These are phyloP conservation scores for Leucoraja erinaceus DNA, from an alignment of 2,113 vertebrate genomes.

Conservation along the genomic window DNA sequence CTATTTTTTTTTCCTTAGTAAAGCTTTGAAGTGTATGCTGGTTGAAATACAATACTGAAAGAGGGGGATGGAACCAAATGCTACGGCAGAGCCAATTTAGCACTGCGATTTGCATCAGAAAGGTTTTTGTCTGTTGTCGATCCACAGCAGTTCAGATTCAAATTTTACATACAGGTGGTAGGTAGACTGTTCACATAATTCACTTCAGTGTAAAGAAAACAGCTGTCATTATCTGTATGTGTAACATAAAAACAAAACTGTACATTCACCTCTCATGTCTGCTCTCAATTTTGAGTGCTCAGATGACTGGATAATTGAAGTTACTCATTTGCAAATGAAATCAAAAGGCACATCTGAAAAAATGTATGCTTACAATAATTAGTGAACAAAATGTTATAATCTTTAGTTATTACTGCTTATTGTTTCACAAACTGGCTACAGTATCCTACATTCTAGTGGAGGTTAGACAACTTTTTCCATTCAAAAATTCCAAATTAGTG, in stretches of 20 bases:
- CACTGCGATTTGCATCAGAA: conserved; percentile 34
- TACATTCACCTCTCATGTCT: conserved; percentile 77
- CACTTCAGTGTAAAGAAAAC: conserved; percentile 76
- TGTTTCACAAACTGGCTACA: conserved; percentile 6
- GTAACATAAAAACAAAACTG: conserved; percentile 81
- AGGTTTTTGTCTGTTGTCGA: conserved; percentile 11
- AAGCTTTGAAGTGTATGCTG: conserved; percentile 58
- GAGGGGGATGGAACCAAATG: conserved; percentile 29
- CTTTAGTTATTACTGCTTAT: conserved; percentile 2
- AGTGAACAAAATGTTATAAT: conserved; percentile 9
- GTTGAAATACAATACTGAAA: conserved; percentile 54
- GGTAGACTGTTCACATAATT: conserved; percentile 60
- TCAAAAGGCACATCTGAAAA: conserved; percentile 86
- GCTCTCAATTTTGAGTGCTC: conserved; percentile 68
- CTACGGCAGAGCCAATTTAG: conserved; percentile 25
- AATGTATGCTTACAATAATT: conserved; percentile 51
- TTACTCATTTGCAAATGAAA: conserved; percentile 65
- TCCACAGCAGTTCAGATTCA: conserved; percentile 36
- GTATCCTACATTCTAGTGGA: neutral
- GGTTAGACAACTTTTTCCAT: conserved; percentile 22
- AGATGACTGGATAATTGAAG: conserved; percentile 73
- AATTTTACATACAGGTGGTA: conserved; percentile 49
- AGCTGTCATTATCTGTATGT: conserved; percentile 75
- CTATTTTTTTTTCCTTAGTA: conserved; percentile 61
- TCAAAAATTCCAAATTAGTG: conserved; percentile 30